These are phyloP conservation scores for Lutra lutra DNA, from an alignment of 2,797 vertebrate species.

Conservation along the genomic window DNA sequence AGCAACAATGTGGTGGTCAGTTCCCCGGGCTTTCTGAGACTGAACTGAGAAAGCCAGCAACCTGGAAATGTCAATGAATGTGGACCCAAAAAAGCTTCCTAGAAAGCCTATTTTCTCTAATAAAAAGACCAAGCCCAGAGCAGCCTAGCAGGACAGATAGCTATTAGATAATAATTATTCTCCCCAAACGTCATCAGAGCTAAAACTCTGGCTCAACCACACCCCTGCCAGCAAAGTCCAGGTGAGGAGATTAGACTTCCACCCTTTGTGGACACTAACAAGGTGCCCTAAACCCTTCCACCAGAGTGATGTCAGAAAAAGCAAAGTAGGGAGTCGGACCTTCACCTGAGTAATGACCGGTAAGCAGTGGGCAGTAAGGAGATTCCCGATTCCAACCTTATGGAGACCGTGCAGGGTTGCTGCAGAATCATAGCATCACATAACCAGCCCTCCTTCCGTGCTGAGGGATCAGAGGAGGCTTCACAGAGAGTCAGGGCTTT, in stretches of 20 bases:
- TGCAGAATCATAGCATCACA: neutral
- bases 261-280: neutral
- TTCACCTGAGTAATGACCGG: neutral
- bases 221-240: neutral
- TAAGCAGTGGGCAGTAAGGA: neutral
- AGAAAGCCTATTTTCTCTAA: neutral
- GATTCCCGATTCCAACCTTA: no score
- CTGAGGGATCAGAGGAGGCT: neutral
- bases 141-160: neutral
- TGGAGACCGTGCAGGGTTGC: neutral
- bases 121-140: neutral
- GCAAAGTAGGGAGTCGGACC: neutral
- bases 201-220: neutral
- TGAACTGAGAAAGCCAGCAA: neutral
- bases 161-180: neutral
- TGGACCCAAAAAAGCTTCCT: neutral
- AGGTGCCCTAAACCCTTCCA: rapidly evolving
- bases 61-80: neutral
- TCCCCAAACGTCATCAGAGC: neutral
- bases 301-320: neutral
- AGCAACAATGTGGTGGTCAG: neutral
- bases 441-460: neutral
- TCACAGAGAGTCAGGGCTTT: neutral
- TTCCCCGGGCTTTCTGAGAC: neutral
- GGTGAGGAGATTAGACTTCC: neutral